A percentile compares a stretch with the other conserved stretches of the same genome.
Conservation (phyloP, 2,888 invertebrate species). For the Mimachlamys varia region DNA sequence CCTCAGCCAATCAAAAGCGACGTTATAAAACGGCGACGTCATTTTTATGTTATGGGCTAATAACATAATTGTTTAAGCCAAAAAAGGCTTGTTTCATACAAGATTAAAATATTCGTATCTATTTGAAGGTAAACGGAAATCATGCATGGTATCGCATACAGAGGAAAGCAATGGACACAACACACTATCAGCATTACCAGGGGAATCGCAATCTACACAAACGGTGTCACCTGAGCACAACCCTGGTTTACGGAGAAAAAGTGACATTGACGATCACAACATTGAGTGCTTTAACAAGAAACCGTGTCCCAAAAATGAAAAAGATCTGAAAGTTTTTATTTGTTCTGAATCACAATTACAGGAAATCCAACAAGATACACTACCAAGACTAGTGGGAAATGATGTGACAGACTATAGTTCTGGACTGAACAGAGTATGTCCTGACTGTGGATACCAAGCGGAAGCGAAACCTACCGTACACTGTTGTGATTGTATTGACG, state of each 20-base stretch:
- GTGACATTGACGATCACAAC: not conserved
- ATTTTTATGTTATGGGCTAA: too few relatives aligned
- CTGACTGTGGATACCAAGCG: not conserved
- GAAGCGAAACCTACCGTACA: too few relatives aligned
- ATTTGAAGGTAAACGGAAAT: not conserved
- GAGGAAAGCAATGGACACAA: not conserved
- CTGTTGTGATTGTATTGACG: not conserved
- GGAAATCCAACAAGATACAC: not conserved
- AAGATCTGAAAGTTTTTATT: not conserved
- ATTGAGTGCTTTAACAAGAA: not conserved
- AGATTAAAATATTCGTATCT: too few relatives aligned
- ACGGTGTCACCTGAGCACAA: not conserved
- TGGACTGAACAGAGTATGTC: not conserved
- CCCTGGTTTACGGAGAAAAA: not conserved
- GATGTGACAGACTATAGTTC: not conserved
- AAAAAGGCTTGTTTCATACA: too few relatives aligned
- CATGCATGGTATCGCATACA: not conserved
- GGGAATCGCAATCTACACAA: not conserved
- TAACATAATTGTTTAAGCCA: too few relatives aligned
- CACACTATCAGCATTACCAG: not conserved
- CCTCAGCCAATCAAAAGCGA: too few relatives aligned
- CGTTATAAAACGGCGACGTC: too few relatives aligned
- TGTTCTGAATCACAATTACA: not conserved
- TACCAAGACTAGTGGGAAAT: not conserved
- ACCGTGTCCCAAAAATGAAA: not conserved